These are phyloP conservation scores for Girardinichthys multiradiatus DNA, from an alignment of 2,113 vertebrate genomes.

Conservation along the genomic window DNA sequence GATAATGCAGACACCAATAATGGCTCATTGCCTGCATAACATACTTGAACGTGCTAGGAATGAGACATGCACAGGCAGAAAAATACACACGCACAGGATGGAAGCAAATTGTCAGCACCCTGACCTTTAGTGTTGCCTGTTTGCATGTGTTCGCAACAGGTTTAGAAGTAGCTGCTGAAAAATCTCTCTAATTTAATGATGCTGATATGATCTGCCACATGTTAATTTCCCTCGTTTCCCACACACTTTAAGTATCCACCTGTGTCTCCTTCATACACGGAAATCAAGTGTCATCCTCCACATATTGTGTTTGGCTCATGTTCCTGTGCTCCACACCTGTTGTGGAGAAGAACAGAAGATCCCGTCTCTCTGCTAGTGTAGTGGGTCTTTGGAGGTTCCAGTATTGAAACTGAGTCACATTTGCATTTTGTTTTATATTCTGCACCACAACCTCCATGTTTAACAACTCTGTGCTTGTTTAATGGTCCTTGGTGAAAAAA, in stretches of 20 bases:
- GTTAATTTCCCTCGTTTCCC: conserved; percentile 30
- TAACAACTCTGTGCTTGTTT: conserved; percentile 77
- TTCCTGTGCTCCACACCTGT: conserved; percentile 32
- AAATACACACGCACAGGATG: conserved; percentile 40
- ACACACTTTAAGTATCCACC: conserved; percentile 47
- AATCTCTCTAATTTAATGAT: conserved; percentile 28
- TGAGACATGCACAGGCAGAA: conserved; percentile 1
- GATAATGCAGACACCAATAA: conserved; percentile 45
- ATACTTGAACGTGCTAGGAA: conserved; percentile 5
- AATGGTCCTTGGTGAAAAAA: conserved; percentile 78
- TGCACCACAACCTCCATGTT: conserved; percentile 49
- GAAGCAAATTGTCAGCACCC: conserved; percentile 31
- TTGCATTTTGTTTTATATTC: conserved; percentile 79
- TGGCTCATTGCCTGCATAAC: conserved; percentile 18
- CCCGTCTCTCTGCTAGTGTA: conserved; percentile 60
- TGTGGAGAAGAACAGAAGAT: conserved; percentile 38
- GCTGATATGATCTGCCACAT: conserved; percentile 37
- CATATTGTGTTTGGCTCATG: conserved; percentile 44
- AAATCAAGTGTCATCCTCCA: conserved; percentile 70
- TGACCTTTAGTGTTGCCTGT: conserved; percentile 56
- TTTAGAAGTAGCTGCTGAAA: conserved; percentile 57
- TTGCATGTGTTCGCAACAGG: conserved; percentile 45
- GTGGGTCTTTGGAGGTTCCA: conserved; percentile 54
- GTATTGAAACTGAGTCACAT: conserved; percentile 64
- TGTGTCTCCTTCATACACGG: conserved; percentile 55